phyloP scores from a whole-genome alignment of 1,140 invertebrate genomes.

The Oryctes rhinoceros region DNA sequence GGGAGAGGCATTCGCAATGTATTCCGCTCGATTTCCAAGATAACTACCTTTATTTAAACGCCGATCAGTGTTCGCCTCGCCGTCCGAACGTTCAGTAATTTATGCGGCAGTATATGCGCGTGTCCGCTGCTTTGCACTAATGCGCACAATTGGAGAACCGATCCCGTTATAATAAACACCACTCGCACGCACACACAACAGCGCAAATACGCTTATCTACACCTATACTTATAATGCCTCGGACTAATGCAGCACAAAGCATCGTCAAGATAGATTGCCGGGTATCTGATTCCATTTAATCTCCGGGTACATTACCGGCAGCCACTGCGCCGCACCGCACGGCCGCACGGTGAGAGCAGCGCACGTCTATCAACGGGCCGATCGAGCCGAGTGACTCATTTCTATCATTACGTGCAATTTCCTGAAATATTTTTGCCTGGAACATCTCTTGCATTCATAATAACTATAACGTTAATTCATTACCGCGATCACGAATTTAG shows the following conservation, averaged over 20 bases:
- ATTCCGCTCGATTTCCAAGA: slow-evolving; percentile 11
- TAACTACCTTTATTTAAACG: slow-evolving; percentile 22
- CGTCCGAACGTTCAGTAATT: slow-evolving; percentile 1
- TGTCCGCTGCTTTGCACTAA: neutral
- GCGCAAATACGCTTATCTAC: slow-evolving; percentile 25
- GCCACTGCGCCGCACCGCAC: slow-evolving; percentile 8
- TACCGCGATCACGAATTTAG: slow-evolving; percentile 36
- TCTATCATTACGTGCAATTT: slow-evolving; percentile 39
- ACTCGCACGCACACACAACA: slow-evolving; percentile 17
- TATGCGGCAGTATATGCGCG: neutral
- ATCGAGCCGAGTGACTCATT: slow-evolving; percentile 14
- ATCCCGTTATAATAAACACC: slow-evolving; percentile 36
- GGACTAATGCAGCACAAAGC: slow-evolving; percentile 23
- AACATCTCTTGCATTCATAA: slow-evolving; percentile 40
- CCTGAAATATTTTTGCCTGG: slow-evolving; percentile 36
- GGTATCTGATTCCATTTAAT: slow-evolving; percentile 40
- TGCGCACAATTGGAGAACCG: slow-evolving; percentile 7
- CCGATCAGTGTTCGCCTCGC: neutral
- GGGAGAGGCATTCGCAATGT: neutral
- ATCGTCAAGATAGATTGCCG: slow-evolving; percentile 27
- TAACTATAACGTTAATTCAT: slow-evolving; percentile 41
- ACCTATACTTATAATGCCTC: slow-evolving; percentile 23
- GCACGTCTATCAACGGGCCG: neutral
- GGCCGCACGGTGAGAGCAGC: neutral
- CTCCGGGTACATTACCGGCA: slow-evolving; percentile 33